Conservation (phyloP, 2,888 invertebrate species). For the Gryllus longicercus region DNA sequence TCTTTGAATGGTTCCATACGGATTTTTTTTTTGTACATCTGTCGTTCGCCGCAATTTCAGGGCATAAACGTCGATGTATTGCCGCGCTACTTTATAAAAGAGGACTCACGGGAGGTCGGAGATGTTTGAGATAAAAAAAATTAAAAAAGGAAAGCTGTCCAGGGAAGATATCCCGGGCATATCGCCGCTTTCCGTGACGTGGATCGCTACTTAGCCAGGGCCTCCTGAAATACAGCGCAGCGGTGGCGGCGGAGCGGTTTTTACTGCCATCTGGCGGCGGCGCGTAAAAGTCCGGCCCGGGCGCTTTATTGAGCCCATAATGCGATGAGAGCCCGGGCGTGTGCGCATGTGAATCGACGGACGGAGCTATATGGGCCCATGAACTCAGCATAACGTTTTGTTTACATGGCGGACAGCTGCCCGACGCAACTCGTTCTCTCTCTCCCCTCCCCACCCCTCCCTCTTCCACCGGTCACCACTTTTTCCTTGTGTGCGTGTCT, state of each 20-base stretch:
- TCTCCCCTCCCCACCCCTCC: neutral
- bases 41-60: too few relatives aligned
- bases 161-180: too few relatives aligned
- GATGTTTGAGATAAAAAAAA: too few relatives aligned
- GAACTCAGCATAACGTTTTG: constrained; percentile 17
- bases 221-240: neutral
- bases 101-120: too few relatives aligned
- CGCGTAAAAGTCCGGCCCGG: neutral
- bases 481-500: neutral
- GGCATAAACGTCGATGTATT: too few relatives aligned
- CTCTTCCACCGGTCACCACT: neutral
- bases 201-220: neutral
- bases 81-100: too few relatives aligned
- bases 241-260: neutral
- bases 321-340: neutral
- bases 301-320: constrained; percentile 8
- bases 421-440: neutral
- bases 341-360: neutral
- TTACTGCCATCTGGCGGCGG: constrained; percentile 6
- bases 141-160: too few relatives aligned
- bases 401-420: constrained; percentile 17
- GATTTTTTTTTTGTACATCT: too few relatives aligned
- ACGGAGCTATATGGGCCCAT: neutral
- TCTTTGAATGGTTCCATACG: too few relatives aligned
- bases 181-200: neutral